These are phyloP conservation scores for Amphipyra tragopoginis DNA, from an alignment of 2,888 invertebrate genomes.

Conservation along the genomic window DNA sequence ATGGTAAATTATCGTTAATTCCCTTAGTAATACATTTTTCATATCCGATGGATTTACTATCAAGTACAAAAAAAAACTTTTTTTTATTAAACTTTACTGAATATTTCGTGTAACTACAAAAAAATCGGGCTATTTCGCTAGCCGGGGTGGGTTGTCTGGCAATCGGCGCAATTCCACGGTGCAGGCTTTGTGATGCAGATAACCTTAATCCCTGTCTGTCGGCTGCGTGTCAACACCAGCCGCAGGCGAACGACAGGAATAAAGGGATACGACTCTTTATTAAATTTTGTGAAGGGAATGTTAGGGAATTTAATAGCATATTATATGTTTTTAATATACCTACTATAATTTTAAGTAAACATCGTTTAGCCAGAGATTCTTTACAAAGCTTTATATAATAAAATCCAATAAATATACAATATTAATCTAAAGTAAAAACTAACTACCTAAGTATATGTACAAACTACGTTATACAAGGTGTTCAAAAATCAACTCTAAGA, in stretches of 20 bases:
- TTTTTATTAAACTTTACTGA: neutral
- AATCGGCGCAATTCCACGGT: constrained; percentile 61
- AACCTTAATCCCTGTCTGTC: constrained; percentile 88
- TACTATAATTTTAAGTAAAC: too few relatives aligned
- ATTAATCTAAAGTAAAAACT: too few relatives aligned
- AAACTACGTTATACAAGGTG: too few relatives aligned
- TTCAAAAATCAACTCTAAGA: too few relatives aligned
- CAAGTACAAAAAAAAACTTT: neutral
- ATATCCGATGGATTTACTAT: too few relatives aligned
- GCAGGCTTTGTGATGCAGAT: constrained; percentile 89
- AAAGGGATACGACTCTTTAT: constrained; percentile 61
- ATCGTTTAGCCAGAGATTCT: too few relatives aligned
- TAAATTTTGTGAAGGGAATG: neutral
- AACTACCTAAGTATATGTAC: too few relatives aligned
- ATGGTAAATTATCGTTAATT: too few relatives aligned
- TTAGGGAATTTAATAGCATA: neutral
- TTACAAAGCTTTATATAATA: too few relatives aligned
- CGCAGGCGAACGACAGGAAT: constrained; percentile 51
- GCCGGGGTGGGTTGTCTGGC: constrained; percentile 51
- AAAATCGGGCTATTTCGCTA: constrained; percentile 20
- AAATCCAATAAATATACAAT: too few relatives aligned
- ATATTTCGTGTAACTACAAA: neutral
- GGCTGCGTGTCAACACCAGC: constrained; percentile 86
- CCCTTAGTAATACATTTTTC: too few relatives aligned
- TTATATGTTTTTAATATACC: too few relatives aligned